Percentiles rank a stretch among this genome's conserved stretches.
phyloP scores from a whole-genome alignment of 2,113 vertebrate species.

The Hemibagrus wyckioides region DNA sequence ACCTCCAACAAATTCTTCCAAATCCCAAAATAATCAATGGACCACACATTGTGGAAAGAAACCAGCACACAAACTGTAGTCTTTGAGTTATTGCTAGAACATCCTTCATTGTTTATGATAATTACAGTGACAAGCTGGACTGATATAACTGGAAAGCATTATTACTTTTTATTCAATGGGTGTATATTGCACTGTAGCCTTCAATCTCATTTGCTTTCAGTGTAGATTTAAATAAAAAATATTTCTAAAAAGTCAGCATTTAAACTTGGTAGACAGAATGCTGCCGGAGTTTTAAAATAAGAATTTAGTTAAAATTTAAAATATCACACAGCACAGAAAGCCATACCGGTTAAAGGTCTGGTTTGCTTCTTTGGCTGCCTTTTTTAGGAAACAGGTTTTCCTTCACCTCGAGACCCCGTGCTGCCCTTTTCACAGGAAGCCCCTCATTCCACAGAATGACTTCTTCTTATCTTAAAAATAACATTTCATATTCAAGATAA shows the following conservation, averaged over 20 bases:
- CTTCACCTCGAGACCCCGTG: neutral
- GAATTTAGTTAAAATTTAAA: slow-evolving; percentile 4
- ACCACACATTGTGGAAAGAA: slow-evolving; percentile 38
- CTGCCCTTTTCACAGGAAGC: neutral
- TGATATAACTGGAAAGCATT: slow-evolving; percentile 1
- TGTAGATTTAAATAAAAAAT: neutral
- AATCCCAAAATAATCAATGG: slow-evolving; percentile 39
- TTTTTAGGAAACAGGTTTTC: neutral
- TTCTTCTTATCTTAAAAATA: slow-evolving; percentile 25
- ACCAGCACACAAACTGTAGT: slow-evolving; percentile 2
- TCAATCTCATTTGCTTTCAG: neutral
- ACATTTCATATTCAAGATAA: slow-evolving; percentile 13
- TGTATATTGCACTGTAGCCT: neutral
- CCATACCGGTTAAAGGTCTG: slow-evolving; percentile 6
- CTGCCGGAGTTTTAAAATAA: no score
- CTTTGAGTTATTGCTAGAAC: slow-evolving; percentile 22
- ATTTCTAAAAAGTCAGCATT: neutral
- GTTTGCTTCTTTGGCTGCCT: neutral
- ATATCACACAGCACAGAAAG: neutral
- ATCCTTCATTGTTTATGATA: slow-evolving; percentile 28
- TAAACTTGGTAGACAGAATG: neutral
- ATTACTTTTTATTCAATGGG: neutral
- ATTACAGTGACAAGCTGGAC: slow-evolving; percentile 14
- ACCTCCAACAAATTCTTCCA: slow-evolving; percentile 30
- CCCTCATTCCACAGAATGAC: slow-evolving; percentile 27